A percentile compares a stretch with the other conserved stretches of the same genome.
These are phyloP conservation scores for Myrmecobius fasciatus DNA, from an alignment of 2,113 vertebrate genomes.

Conservation along the genomic window DNA sequence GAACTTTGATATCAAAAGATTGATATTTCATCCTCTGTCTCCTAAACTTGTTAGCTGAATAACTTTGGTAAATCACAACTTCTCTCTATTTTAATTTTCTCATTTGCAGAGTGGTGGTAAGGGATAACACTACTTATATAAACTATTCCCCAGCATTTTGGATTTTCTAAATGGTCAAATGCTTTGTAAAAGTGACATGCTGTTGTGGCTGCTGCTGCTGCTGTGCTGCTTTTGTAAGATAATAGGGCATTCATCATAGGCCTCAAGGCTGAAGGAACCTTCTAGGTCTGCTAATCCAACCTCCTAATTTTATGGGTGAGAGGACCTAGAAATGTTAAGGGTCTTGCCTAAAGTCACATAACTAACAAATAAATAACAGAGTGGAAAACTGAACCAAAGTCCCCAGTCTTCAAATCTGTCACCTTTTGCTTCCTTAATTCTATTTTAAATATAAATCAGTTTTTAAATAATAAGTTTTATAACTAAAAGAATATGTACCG, in stretches of 20 bases:
- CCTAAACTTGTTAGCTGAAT: not conserved
- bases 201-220: too few species aligned
- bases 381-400: not conserved
- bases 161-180: too few species aligned
- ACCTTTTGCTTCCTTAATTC: not conserved
- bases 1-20: not conserved
- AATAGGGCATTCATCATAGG: too few species aligned
- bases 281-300: not conserved
- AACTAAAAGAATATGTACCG: not conserved
- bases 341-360: not conserved
- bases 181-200: too few species aligned
- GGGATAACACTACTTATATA: not conserved
- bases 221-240: too few species aligned
- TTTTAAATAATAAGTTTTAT: not conserved
- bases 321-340: not conserved
- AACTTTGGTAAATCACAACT: not conserved
- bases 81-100: not conserved
- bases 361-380: not conserved
- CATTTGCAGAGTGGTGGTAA: not conserved
- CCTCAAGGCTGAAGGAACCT: too few species aligned
- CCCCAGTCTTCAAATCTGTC: not conserved
- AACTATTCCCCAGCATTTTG: not conserved
- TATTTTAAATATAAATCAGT: not conserved
- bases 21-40: not conserved
- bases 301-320: not conserved